Evolutionary conservation across 2,888 invertebrate genomes (phyloP), one percentile per base, ranked within the genome.

Genomic region (Sphaeridia pumilis): DNA sequence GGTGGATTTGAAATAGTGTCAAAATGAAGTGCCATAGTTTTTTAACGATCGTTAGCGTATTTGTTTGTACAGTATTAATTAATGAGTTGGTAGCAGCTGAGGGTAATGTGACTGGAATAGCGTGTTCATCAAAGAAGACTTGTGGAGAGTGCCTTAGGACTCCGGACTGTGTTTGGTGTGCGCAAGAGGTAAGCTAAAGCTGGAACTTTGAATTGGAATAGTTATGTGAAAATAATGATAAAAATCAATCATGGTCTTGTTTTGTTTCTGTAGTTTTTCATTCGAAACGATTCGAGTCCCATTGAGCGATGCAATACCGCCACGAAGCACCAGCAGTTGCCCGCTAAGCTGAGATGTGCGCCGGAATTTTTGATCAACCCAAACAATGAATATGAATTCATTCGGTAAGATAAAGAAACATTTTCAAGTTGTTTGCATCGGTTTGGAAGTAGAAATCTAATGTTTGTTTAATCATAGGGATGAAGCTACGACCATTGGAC

Each of bases 131-230:
- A 64, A 87, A 87, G 73, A 79, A 80, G 60, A 84, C 82, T 0
- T 94, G 94, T 72, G 85, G 84, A 63, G 87, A 87, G 66, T 94
- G 94, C 71, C 86, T 93, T 63, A 79, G 87, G 69, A 83, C 89
- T 57, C 79, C 85, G 61, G 78, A 83, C 59, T 94, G 94, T 70
- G 87, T 87, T 7, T 94, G 93, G 93, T 88, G 87, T 70, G 77
- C 77, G 60, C 75, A 79, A 66, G 78, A 79, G 28, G 81, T 80
- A 70, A 75, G 75, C 27, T 41, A 31, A 12, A 43, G 31, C 26
- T 14, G 12, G 24, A 25, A 31, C 7, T 17, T 49, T 41, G 14
- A 26, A 26, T 7, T n/a, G 4, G 28, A 35, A 21, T 24, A 7
- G 17, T 26, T 36, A 24, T n/a, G 7, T 35, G 31, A 31, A 12